Percentiles rank a stretch among this genome's conserved stretches.
Conservation (phyloP, 2,113 vertebrate species). For the Platysteira castanea region DNA sequence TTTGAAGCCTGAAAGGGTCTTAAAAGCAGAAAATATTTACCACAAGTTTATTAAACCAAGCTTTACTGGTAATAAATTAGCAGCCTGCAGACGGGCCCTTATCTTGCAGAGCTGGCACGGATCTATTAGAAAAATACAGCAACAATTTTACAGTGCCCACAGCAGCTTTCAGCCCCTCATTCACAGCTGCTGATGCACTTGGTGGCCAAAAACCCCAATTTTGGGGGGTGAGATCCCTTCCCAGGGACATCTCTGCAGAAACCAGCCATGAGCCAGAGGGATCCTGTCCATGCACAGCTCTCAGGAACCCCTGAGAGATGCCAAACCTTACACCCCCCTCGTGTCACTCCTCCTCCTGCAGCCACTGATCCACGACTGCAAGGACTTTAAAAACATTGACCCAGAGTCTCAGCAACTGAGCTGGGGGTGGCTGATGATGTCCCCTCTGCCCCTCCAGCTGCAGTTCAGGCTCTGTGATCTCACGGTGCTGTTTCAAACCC, state of each 20-base stretch:
- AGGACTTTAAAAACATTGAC: not conserved
- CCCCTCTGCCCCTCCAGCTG: not conserved
- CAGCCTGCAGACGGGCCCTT: not conserved
- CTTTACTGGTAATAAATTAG: constrained; percentile 9
- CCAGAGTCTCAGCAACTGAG: not conserved
- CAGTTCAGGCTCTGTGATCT: not conserved
- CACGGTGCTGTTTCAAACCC: not conserved
- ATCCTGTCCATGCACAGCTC: fast-evolving
- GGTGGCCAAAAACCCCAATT: too few relatives aligned
- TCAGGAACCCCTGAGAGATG: not conserved
- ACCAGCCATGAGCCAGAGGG: not conserved
- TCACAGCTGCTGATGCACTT: not conserved
- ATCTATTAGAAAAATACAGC: not conserved
- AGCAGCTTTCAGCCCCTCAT: not conserved
- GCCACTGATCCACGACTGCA: not conserved
- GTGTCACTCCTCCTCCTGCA: fast-evolving
- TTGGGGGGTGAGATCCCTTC: not conserved
- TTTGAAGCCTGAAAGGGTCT: constrained; percentile 29
- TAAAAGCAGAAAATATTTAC: constrained; percentile 47
- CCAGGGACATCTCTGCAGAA: not conserved
- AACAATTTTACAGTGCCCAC: not conserved
- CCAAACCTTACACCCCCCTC: not conserved
- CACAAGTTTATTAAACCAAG: constrained; percentile 23
- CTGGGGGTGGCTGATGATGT: not conserved
- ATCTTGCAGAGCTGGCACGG: not conserved